Conservation (phyloP, 2,888 invertebrate genomes). For the Dicyrtomina minuta region DNA sequence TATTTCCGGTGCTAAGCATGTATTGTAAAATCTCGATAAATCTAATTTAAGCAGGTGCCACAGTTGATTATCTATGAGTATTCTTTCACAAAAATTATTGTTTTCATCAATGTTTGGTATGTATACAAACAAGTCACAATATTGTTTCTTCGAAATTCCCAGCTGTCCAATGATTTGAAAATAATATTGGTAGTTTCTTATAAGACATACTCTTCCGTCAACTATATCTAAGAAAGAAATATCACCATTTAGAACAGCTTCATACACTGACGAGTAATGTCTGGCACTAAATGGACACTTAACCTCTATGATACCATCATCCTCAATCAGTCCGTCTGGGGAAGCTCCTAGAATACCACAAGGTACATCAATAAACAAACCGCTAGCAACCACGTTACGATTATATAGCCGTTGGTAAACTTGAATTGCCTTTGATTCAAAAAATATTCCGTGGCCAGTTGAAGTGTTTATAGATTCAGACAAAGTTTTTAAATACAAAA, state of each 20-base stretch:
- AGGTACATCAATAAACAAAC: background rate
- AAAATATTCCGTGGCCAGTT: background rate
- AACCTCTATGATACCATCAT: background rate
- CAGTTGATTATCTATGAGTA: background rate
- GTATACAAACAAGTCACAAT: background rate
- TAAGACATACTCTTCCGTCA: background rate
- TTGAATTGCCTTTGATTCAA: background rate
- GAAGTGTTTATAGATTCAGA: too few relatives aligned
- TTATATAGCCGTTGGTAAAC: background rate
- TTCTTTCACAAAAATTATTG: too few relatives aligned
- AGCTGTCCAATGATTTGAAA: background rate
- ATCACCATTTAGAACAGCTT: background rate
- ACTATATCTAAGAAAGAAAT: background rate
- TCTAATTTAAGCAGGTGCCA: background rate
- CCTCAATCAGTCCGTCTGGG: background rate
- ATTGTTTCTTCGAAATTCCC: background rate
- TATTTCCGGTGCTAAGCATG: background rate
- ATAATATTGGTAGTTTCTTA: background rate
- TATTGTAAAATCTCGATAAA: background rate
- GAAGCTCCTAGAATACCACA: background rate
- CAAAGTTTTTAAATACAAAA: too few relatives aligned
- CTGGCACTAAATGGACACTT: conserved; percentile 4
- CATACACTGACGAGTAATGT: background rate
- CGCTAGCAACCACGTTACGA: background rate
- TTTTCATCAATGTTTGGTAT: background rate